Evolutionary conservation across 2,113 vertebrate genomes (phyloP).

Genomic region (Cephalopterus ornatus): DNA sequence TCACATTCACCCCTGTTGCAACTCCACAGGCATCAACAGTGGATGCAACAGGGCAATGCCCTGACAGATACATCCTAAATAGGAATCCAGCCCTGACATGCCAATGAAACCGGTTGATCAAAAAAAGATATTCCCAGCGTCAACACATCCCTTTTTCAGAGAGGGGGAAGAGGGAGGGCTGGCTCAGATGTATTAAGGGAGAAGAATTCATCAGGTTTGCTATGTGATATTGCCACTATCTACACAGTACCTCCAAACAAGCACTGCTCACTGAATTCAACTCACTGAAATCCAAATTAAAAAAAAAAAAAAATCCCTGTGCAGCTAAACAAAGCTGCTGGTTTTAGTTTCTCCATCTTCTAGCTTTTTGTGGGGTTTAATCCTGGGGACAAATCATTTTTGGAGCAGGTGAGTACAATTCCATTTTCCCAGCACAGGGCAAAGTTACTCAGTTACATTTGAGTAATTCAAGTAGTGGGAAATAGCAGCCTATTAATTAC

Average conservation of each 20-base stretch:
- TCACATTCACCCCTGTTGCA: neutral
- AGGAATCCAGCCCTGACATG: neutral
- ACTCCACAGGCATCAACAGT: neutral
- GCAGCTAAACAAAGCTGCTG: neutral
- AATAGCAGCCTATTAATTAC: neutral
- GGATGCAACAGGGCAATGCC: neutral
- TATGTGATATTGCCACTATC: neutral
- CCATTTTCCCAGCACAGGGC: neutral
- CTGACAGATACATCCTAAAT: neutral
- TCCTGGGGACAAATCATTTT: neutral
- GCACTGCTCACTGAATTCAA: neutral
- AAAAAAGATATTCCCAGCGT: neutral
- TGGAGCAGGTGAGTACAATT: neutral
- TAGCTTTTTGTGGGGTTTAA: neutral
- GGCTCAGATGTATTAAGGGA: neutral
- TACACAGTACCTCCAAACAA: neutral
- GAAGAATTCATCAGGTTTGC: neutral
- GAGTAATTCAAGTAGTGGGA: slow-evolving; percentile 13
- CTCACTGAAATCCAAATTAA: neutral
- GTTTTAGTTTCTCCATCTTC: neutral
- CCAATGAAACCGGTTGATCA: neutral
- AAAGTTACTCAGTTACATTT: neutral
- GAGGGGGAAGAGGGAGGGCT: neutral
- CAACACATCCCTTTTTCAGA: neutral
- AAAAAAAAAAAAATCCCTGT: neutral